Conservation (phyloP, 2,797 vertebrate genomes). For the Neosilurus hyrtlii region DNA sequence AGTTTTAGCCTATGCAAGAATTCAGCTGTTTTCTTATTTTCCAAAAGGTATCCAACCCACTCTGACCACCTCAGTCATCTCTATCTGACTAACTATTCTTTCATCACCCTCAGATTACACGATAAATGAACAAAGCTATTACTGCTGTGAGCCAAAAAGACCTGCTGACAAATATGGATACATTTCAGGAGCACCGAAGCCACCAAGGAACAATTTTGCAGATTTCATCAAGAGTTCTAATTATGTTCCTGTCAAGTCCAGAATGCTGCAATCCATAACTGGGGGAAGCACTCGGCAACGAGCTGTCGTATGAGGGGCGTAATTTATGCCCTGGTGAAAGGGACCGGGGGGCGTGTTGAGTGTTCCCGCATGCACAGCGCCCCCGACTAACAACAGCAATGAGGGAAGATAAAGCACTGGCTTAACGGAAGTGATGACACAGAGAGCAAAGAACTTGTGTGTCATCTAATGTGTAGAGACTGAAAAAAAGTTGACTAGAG, state of each 20-base stretch:
- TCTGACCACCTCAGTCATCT: slow-evolving; percentile 67
- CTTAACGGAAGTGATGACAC: slow-evolving; percentile 29
- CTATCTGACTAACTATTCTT: slow-evolving; percentile 75
- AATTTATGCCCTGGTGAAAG: slow-evolving; percentile 80
- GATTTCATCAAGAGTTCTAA: slow-evolving; percentile 99
- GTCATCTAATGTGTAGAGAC: slow-evolving; percentile 1
- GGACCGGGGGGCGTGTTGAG: slow-evolving; percentile 66
- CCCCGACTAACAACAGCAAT: slow-evolving; percentile 80
- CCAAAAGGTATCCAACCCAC: slow-evolving; percentile 26
- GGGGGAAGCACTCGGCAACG: slow-evolving; percentile 73
- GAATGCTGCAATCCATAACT: slow-evolving; percentile 97
- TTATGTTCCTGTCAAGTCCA: slow-evolving; percentile 99
- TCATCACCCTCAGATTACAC: slow-evolving; percentile 77
- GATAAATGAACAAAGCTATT: slow-evolving; percentile 90
- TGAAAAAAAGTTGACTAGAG: neutral
- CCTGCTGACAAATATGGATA: slow-evolving; percentile 89
- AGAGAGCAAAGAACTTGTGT: slow-evolving; percentile 31
- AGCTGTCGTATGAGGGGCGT: slow-evolving; percentile 68
- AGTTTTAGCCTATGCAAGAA: neutral
- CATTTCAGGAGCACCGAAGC: slow-evolving; percentile 84
- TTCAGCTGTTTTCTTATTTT: slow-evolving; percentile 62
- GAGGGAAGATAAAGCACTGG: slow-evolving; percentile 59
- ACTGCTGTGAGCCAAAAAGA: slow-evolving; percentile 83
- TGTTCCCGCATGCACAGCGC: slow-evolving; percentile 72
- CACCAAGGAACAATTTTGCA: slow-evolving; percentile 92